A percentile compares a stretch with the other conserved stretches of the same genome.
Conservation (phyloP, 2,113 vertebrate genomes). For the Smithornis capensis region DNA sequence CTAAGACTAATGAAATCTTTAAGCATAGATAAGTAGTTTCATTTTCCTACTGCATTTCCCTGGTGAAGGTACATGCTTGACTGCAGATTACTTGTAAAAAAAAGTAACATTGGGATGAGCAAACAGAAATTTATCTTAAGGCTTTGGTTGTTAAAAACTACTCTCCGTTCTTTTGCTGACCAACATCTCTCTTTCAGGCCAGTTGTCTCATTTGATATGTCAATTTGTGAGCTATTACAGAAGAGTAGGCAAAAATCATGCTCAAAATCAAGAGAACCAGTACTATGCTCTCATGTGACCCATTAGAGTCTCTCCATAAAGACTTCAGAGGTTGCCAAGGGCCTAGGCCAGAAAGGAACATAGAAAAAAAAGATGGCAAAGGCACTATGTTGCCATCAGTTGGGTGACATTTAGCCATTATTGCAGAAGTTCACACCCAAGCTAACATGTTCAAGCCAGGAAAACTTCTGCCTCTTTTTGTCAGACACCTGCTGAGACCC, state of each 20-base stretch:
- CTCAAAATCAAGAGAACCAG: background rate
- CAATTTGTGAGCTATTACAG: background rate
- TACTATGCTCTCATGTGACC: accelerated
- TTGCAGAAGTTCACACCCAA: background rate
- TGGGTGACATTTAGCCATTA: background rate
- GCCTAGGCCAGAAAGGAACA: background rate
- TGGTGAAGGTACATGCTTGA: background rate
- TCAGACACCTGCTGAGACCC: background rate
- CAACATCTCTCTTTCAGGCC: background rate
- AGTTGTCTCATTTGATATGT: background rate
- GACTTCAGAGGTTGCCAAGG: background rate
- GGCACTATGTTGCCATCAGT: background rate
- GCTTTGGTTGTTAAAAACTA: background rate
- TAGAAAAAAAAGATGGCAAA: background rate
- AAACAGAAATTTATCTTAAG: background rate
- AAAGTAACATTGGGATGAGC: background rate
- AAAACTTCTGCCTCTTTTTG: background rate
- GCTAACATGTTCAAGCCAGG: background rate
- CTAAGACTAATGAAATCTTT: background rate
- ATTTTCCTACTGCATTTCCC: background rate
- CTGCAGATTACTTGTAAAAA: background rate
- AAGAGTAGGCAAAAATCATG: background rate
- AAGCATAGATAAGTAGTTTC: accelerated
- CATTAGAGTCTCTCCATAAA: background rate
- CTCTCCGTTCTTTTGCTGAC: background rate